Evolutionary conservation across 92 coral and sea anemone genomes (phyloP).

Genomic region (Zoanthus solanderi): DNA sequence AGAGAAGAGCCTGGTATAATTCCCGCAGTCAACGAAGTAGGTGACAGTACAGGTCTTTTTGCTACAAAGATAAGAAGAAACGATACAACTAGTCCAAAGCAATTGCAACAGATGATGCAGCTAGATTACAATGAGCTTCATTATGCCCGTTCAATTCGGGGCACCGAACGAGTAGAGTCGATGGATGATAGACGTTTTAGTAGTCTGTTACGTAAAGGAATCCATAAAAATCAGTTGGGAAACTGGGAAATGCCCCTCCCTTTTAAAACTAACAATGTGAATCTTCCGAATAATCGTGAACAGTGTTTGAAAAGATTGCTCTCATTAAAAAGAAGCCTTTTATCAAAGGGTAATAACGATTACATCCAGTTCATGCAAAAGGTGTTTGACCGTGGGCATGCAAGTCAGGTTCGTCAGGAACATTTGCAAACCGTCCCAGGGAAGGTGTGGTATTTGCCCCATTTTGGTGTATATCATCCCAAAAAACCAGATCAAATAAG

Average conservation of each 20-base stretch:
- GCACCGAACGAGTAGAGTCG: conserved; percentile 54
- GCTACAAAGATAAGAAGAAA: conserved; percentile 22
- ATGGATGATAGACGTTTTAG: conserved; percentile 48
- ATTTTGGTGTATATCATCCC: conserved; percentile 34
- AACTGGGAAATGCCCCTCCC: conserved; percentile 76
- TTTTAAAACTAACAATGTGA: conserved; percentile 54
- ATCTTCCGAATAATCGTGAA: conserved; percentile 53
- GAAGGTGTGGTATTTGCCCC: conserved; percentile 66
- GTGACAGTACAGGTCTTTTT: conserved; percentile 8
- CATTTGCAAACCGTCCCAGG: conserved; percentile 34
- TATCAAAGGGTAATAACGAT: conserved; percentile 10
- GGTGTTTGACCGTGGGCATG: conserved; percentile 26
- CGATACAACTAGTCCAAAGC: conserved; percentile 52
- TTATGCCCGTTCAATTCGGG: conserved; percentile 31
- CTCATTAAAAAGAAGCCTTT: conserved; percentile 58
- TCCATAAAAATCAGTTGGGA: conserved; percentile 48
- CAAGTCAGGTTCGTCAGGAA: conserved; percentile 17
- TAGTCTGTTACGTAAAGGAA: conserved; percentile 11
- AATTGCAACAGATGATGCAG: conserved; percentile 59
- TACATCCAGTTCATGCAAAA: conserved; percentile 65
- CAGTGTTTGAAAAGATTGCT: conserved; percentile 62
- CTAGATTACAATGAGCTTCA: conserved; percentile 57
- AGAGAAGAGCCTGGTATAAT: conserved; percentile 16
- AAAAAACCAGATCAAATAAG: conserved; percentile 54
- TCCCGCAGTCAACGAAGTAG: conserved; percentile 46